Evolutionary conservation across 2,113 vertebrate species (phyloP), one percentile per base, ranked within the genome.

Genomic region (Synodontis membranacea): DNA sequence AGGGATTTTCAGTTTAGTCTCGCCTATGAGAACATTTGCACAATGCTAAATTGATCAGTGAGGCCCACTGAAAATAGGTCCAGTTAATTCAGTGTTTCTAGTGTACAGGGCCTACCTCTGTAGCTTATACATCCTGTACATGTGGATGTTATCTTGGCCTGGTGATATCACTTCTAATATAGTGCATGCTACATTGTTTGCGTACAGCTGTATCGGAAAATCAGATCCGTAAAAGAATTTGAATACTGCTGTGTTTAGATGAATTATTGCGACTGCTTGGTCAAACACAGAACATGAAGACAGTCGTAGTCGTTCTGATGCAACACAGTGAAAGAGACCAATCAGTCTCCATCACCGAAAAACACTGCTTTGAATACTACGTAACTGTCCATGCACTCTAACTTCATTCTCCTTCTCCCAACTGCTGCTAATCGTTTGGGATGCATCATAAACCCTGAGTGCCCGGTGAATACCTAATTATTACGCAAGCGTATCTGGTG

Each of bases 271-370:
- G 58, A 50, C 58, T 82, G 28, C 74, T 48, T 31, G 48, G 74
- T 82, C 66, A 62, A 85, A 72, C 11, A 31, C 25, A 75, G 34
- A 75, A 75, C 68, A 88, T 52, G 70, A 39, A 66, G 46, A 15
- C 64, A 28, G 39, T 64, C 82, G 34, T 4, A 85, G 79, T 48
- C 31, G 48, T 84, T 52, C 79, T 90, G 90, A 95, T 93, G 94
- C 92, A 94, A 94, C 89, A 81, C 84, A 68, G 3, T 87, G 93
- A 85, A 93, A 94, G 91, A 52, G 46, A 64, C 50, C 79, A 83
- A 78, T 66, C 68, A 37, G 64, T 56, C 48, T 48, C 70, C 75
- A 78, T 84, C 58, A 11, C 46, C 50, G 46, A 34, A 88, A 88
- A 25, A 72, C 15, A 86, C 50, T 75, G 42, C 68, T 34, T 31